phyloP scores from a whole-genome alignment of 2,888 invertebrate genomes.

The Bugulina stolonifera region DNA sequence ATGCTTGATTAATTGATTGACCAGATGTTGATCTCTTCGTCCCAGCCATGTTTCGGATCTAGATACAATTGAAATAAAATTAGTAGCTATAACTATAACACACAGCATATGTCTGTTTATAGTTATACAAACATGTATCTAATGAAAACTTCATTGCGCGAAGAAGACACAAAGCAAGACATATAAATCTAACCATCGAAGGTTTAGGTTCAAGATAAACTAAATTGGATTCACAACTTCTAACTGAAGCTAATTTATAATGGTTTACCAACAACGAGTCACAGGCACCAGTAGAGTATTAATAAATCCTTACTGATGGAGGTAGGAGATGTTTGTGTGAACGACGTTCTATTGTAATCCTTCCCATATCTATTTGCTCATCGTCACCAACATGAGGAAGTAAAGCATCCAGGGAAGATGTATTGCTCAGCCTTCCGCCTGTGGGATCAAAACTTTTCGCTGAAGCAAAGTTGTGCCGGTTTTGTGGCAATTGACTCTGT shows the following conservation, averaged over 20 bases:
- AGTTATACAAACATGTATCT: no score
- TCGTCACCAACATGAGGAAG: background rate
- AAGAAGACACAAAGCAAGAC: no score
- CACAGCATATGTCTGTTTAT: no score
- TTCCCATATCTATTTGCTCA: conserved; percentile 13
- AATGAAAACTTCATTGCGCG: no score
- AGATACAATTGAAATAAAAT: no score
- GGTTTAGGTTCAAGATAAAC: no score
- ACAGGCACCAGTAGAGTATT: no score
- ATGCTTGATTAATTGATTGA: background rate
- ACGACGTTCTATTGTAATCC: conserved; percentile 18
- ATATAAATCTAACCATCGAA: no score
- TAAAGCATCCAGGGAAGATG: background rate
- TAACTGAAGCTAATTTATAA: no score
- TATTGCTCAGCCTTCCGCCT: background rate
- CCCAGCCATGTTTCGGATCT: conserved; percentile 9
- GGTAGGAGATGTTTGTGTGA: conserved; percentile 11
- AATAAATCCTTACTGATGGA: conserved; percentile 12
- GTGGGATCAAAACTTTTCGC: background rate
- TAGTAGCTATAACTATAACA: no score
- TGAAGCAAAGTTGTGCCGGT: background rate
- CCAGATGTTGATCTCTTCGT: background rate
- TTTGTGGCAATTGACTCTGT: background rate
- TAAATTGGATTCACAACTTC: no score
- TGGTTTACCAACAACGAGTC: no score